Conservation (phyloP, 2,888 invertebrate genomes). For the Drosophila fungiperda region DNA sequence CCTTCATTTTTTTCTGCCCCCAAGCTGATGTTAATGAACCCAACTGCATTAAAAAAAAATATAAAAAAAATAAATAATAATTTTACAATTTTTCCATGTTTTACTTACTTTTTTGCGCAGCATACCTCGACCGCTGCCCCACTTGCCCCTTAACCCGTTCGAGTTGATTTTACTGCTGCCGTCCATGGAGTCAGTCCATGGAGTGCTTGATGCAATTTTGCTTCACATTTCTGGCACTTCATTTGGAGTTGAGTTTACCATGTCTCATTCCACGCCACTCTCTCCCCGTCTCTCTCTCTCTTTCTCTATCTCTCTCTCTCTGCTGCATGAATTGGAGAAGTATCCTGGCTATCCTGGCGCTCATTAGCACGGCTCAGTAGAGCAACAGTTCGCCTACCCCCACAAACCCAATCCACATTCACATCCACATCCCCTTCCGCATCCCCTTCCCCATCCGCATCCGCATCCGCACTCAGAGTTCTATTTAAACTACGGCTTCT, state of each 20-base stretch:
- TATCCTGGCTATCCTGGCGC: slow-evolving; percentile 46
- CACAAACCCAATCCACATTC: too few species aligned
- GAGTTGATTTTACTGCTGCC: slow-evolving; percentile 53
- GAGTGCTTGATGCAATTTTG: slow-evolving; percentile 79
- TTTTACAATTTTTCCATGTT: slow-evolving; percentile 24
- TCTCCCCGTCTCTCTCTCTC: neutral
- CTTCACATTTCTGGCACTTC: slow-evolving; percentile 81
- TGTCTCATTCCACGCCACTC: neutral
- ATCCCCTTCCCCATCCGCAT: neutral
- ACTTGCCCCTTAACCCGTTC: slow-evolving; percentile 20
- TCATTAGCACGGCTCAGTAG: slow-evolving; percentile 75
- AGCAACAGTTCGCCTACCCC: slow-evolving; percentile 24
- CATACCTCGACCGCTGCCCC: neutral
- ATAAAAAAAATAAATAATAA: slow-evolving; percentile 16
- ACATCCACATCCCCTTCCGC: neutral
- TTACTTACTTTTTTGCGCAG: slow-evolving; percentile 39
- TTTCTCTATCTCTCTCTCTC: neutral
- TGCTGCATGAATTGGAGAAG: slow-evolving; percentile 16
- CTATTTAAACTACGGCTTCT: slow-evolving; percentile 18
- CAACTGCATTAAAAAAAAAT: slow-evolving; percentile 59
- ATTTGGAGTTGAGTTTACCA: slow-evolving; percentile 53
- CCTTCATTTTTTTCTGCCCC: neutral
- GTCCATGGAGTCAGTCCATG: slow-evolving; percentile 22
- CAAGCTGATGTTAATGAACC: slow-evolving; percentile 74
- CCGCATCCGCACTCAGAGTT: neutral